phyloP scores from a whole-genome alignment of 2,113 vertebrate genomes.

The Pygoscelis adeliae region DNA sequence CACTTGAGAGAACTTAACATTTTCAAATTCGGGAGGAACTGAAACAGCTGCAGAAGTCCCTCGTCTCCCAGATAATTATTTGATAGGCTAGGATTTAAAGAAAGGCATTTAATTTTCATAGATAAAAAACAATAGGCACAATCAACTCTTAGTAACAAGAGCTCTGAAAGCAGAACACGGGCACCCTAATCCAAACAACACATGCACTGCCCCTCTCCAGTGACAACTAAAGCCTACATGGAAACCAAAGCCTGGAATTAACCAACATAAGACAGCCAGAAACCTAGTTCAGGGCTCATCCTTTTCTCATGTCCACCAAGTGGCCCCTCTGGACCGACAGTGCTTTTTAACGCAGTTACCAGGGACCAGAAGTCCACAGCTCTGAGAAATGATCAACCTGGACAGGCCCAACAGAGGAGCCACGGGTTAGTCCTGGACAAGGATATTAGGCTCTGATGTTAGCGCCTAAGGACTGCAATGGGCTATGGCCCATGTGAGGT shows the following conservation, averaged over 20 bases:
- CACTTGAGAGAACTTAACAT: constrained; percentile 80
- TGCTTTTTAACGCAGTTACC: background rate
- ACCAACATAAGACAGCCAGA: background rate
- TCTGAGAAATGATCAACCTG: background rate
- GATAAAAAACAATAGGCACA: background rate
- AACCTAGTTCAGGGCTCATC: background rate
- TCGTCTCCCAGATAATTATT: constrained; percentile 77
- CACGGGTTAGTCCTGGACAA: background rate
- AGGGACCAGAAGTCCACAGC: background rate
- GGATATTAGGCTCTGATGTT: background rate
- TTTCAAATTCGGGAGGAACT: constrained; percentile 68
- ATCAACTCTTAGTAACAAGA: background rate
- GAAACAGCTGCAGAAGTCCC: constrained; percentile 73
- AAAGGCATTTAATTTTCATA: background rate
- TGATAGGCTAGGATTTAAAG: constrained; percentile 79
- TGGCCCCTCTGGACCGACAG: background rate
- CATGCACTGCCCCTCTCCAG: background rate
- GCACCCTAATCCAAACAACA: background rate
- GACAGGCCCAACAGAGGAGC: background rate
- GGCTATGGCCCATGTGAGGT: background rate
- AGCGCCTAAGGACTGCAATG: background rate
- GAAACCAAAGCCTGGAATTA: background rate
- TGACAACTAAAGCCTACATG: background rate
- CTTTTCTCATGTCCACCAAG: background rate
- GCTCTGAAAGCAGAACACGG: background rate